Conservation (phyloP, 2,888 invertebrate species). For the Cerceris ruficornis region DNA sequence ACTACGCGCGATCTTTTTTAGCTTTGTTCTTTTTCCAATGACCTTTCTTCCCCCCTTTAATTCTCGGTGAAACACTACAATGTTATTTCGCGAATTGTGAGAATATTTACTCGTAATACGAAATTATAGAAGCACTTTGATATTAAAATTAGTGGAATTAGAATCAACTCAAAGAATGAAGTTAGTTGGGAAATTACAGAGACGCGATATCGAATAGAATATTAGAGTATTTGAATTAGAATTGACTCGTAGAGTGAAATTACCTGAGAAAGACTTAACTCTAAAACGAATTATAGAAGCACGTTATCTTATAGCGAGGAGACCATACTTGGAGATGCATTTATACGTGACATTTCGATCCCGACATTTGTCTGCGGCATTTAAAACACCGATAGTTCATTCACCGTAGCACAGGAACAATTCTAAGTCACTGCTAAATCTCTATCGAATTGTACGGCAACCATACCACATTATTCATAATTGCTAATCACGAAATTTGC, state of each 20-base stretch:
- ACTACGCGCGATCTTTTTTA: neutral
- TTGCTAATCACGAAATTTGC: neutral
- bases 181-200: too few species aligned
- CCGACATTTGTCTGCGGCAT: slow-evolving; percentile 52
- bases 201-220: too few species aligned
- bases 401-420: neutral
- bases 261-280: too few species aligned
- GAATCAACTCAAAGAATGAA: too few species aligned
- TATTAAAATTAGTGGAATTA: too few species aligned
- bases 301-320: neutral
- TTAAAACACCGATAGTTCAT: slow-evolving; percentile 29
- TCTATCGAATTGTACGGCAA: neutral
- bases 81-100: too few species aligned
- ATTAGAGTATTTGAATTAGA: too few species aligned
- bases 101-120: too few species aligned
- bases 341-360: slow-evolving; percentile 49
- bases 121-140: too few species aligned
- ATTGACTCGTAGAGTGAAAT: too few species aligned
- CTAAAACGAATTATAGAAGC: neutral
- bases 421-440: neutral
- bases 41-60: neutral
- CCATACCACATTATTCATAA: neutral
- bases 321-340: slow-evolving; percentile 5
- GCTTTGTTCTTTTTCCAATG: neutral
- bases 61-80: too few species aligned